Evolutionary conservation across 2,797 vertebrate species (phyloP).

Genomic region (Sebastiscus tertius): DNA sequence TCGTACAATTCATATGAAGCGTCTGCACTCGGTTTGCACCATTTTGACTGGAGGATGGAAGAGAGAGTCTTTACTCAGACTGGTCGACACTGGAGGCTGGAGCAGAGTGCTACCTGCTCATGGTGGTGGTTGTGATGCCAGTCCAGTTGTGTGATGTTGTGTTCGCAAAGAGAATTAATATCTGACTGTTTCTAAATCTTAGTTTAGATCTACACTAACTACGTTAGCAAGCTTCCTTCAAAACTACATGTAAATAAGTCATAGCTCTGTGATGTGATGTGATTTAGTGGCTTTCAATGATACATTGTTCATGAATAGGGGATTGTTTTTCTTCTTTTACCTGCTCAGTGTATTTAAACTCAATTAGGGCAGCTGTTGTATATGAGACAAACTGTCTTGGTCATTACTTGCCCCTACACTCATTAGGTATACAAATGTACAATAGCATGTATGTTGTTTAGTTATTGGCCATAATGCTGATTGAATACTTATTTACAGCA

Average conservation of each 20-base stretch:
- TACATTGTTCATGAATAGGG: background rate
- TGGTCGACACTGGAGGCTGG: background rate
- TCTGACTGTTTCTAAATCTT: background rate
- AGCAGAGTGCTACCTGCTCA: background rate
- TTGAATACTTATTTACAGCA: background rate
- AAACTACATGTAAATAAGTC: background rate
- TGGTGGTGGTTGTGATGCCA: background rate
- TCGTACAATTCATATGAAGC: background rate
- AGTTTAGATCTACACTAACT: background rate
- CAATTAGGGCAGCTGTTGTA: background rate
- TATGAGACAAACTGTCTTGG: background rate
- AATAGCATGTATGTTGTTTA: no score
- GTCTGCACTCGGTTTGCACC: background rate
- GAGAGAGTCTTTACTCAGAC: background rate
- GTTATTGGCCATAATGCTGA: background rate
- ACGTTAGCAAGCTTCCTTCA: background rate
- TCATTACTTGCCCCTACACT: background rate
- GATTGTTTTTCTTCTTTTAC: background rate
- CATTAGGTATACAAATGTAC: background rate
- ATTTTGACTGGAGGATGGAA: slow-evolving; percentile 2
- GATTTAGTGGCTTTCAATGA: background rate
- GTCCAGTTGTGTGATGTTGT: background rate
- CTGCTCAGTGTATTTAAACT: background rate
- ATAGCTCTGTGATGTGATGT: background rate
- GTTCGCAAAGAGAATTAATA: background rate